Conservation (phyloP, 2,113 vertebrate species). For the Callipepla squamata region DNA sequence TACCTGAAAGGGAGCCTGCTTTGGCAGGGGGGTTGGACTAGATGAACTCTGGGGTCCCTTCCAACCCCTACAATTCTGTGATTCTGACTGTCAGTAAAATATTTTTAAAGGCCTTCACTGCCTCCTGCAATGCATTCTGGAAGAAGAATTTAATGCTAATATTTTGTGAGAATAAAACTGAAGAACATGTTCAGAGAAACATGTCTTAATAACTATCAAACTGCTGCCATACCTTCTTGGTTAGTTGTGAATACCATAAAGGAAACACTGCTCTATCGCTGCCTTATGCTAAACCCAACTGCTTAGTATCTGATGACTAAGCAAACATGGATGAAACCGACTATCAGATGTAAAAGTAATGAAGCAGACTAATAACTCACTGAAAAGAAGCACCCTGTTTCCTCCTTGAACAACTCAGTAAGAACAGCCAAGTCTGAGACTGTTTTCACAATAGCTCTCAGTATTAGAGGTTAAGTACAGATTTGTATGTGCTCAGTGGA, state of each 20-base stretch:
- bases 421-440: not conserved
- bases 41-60: too few relatives aligned
- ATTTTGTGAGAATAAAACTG: not conserved
- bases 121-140: not conserved
- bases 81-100: not conserved
- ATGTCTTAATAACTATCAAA: not conserved
- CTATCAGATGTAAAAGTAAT: not conserved
- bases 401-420: not conserved
- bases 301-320: not conserved
- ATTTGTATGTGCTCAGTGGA: not conserved
- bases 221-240: not conserved
- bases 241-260: not conserved
- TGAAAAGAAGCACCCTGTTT: not conserved
- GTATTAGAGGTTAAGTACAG: not conserved
- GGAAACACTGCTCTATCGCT: not conserved
- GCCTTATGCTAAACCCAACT: not conserved
- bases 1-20: too few relatives aligned
- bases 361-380: not conserved
- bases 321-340: not conserved
- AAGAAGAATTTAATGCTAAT: not conserved
- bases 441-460: not conserved
- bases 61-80: too few relatives aligned
- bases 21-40: too few relatives aligned
- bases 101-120: not conserved
- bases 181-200: not conserved